A percentile compares a stretch with the other conserved stretches of the same genome.
These are phyloP conservation scores for Aradophagus sp. DNA, from an alignment of 1,140 invertebrate genomes.

Conservation along the genomic window DNA sequence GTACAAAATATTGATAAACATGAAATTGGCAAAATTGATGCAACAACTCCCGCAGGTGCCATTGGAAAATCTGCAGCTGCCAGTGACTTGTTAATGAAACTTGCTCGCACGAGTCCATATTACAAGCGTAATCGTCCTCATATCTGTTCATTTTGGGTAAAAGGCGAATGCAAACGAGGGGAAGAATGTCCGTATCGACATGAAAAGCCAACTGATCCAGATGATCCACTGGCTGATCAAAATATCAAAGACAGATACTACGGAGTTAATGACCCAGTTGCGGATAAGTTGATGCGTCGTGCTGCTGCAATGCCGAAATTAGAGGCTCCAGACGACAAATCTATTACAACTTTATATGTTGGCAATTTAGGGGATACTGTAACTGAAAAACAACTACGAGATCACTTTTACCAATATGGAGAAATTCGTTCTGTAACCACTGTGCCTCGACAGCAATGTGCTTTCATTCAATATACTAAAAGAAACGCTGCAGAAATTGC, in stretches of 20 bases:
- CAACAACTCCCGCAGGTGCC: constrained; percentile 79
- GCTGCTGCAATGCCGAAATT: constrained; percentile 95
- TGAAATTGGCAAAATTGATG: constrained; percentile 80
- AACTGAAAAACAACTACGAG: constrained; percentile 91
- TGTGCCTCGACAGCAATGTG: constrained; percentile 95
- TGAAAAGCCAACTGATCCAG: constrained; percentile 99
- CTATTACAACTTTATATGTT: constrained; percentile 97
- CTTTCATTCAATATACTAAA: constrained; percentile 97
- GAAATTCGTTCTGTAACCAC: constrained; percentile 96
- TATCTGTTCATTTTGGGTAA: constrained; percentile 99
- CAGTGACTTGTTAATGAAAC: constrained; percentile 92
- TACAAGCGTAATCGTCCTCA: constrained; percentile 99
- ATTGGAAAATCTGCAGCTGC: constrained; percentile 84
- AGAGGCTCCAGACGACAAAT: constrained; percentile 95
- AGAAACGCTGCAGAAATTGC: constrained; percentile 92
- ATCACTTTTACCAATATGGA: constrained; percentile 99
- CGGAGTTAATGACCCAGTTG: constrained; percentile 98
- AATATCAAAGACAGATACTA: constrained; percentile 99
- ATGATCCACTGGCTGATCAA: constrained; percentile 98
- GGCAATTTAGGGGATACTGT: constrained; percentile 93
- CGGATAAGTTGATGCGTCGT: constrained; percentile 95
- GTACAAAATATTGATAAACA: constrained; percentile 92
- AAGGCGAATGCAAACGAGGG: constrained; percentile 98
- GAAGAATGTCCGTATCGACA: constrained; percentile 99
- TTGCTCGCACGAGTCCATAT: constrained; percentile 97